Percentiles rank a stretch among this genome's conserved stretches.
phyloP scores from a whole-genome alignment of 2,113 vertebrate species.

The Penelope pileata region DNA sequence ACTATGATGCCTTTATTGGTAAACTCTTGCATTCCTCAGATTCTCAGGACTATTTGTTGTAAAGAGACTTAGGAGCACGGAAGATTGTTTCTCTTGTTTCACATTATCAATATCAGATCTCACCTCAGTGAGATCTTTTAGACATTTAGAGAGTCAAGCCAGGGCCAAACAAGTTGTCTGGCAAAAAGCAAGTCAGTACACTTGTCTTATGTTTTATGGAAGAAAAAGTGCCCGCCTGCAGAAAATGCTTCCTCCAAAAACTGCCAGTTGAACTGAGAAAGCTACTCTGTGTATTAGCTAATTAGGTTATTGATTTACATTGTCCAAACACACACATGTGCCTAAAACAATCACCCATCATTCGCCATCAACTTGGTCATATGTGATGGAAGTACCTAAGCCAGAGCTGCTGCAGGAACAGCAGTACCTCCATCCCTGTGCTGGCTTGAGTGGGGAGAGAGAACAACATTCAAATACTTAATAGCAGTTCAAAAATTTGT shows the following conservation, averaged over 20 bases:
- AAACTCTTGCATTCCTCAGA: conserved; percentile 36
- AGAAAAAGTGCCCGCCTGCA: neutral
- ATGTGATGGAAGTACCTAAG: fast-evolving
- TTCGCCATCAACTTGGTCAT: neutral
- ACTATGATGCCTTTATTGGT: conserved; percentile 50
- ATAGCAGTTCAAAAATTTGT: neutral
- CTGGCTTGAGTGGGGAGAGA: neutral
- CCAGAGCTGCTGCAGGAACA: neutral
- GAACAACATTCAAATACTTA: neutral
- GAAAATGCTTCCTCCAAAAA: neutral
- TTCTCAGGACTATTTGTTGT: conserved; percentile 2
- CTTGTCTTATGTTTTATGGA: neutral
- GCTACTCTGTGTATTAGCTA: neutral
- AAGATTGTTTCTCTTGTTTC: neutral
- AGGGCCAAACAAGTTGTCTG: neutral
- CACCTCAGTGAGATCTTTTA: neutral
- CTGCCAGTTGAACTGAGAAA: neutral
- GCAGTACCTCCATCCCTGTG: neutral
- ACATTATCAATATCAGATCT: neutral
- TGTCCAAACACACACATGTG: neutral
- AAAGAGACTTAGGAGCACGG: neutral
- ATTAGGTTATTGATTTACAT: neutral
- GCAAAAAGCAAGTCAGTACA: neutral
- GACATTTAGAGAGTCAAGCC: neutral
- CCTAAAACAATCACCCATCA: neutral